Base-by-base conservation (phyloP, 2,888 invertebrate genomes). In the Leptothorax acervorum region DNA sequence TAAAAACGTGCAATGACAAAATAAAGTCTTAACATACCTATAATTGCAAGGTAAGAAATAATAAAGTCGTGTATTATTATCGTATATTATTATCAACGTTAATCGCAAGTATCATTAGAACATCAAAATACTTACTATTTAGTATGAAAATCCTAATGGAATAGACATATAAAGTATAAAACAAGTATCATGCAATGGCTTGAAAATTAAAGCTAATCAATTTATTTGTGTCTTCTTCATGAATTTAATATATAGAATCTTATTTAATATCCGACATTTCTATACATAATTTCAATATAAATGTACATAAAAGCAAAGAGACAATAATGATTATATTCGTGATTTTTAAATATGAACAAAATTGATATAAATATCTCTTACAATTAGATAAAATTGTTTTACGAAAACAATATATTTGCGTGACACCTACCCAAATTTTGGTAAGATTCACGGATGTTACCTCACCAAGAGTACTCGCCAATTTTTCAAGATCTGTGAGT, bases 391-490 rank as follows among this genome's bases (percentile, higher is more conserved):
- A 74, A 12, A n/a, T 35, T 48, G 8, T 39, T 39, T n/a, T 35
- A 39, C 8, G 0, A 53, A 62, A 48, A 65, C 39, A 23, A 23
- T 31, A 15, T 11, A 3, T 51, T 18, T 1, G 35, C 9, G 0
- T 9, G 9, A 62, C 71, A 86, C 86, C 79, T 93, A 96, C 96
- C 94, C 95, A 91, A 62, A 96, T 82, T 91, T 95, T 95, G 0
- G 97, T 98, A 62, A 98, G 94, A 94, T 98, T 98, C 0, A 98
- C 95, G 0, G 97, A 96, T 0, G 97, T 97, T 0, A 98, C 97
- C 92, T 97, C 97, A 1, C 98, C 98, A 35, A 97, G 94, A 5
- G 12, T 1, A 18, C 2, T 23, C 23, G 23, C 0, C 3, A 18
- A 1, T 48, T 95, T 95, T 11, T 96, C 94, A 0, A 95, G 93